Conservation (phyloP, 2,888 invertebrate species). For the Scrobipalpa costella region DNA sequence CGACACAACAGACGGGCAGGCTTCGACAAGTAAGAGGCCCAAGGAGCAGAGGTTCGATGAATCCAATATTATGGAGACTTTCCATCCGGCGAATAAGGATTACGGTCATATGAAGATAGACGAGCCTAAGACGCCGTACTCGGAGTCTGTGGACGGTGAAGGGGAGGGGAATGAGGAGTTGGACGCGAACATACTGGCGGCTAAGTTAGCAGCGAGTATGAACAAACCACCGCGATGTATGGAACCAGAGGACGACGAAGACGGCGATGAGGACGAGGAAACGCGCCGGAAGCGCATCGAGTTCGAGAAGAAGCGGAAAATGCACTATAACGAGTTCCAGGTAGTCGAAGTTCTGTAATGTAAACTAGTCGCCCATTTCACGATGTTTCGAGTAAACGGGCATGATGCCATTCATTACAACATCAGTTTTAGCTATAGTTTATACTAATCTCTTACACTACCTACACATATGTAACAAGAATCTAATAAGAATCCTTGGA, state of each 20-base stretch:
- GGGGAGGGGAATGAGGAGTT: conserved; percentile 81
- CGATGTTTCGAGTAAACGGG: conserved; percentile 7
- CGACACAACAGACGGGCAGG: conserved; percentile 83
- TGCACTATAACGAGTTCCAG: conserved; percentile 97
- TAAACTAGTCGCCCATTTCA: not conserved
- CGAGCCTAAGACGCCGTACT: conserved; percentile 97
- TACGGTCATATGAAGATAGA: conserved; percentile 99
- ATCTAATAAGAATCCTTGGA: not conserved
- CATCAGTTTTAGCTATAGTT: not conserved
- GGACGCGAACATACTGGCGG: conserved; percentile 88
- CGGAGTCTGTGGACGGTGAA: conserved; percentile 82
- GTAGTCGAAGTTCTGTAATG: conserved; percentile 39
- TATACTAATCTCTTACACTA: not conserved
- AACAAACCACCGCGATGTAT: conserved; percentile 73
- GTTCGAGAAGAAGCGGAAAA: conserved; percentile 96
- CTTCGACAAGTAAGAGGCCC: conserved; percentile 70
- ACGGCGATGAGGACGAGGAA: conserved; percentile 83
- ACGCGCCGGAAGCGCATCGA: conserved; percentile 84
- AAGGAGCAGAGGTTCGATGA: conserved; percentile 96
- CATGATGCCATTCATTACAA: not conserved
- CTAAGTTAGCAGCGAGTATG: conserved; percentile 83
- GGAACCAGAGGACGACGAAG: conserved; percentile 74
- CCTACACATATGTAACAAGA: not conserved
- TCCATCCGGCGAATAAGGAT: conserved; percentile 98
- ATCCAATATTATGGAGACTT: conserved; percentile 98